Conservation (phyloP, 1,140 invertebrate species). For the Manduca sexta region DNA sequence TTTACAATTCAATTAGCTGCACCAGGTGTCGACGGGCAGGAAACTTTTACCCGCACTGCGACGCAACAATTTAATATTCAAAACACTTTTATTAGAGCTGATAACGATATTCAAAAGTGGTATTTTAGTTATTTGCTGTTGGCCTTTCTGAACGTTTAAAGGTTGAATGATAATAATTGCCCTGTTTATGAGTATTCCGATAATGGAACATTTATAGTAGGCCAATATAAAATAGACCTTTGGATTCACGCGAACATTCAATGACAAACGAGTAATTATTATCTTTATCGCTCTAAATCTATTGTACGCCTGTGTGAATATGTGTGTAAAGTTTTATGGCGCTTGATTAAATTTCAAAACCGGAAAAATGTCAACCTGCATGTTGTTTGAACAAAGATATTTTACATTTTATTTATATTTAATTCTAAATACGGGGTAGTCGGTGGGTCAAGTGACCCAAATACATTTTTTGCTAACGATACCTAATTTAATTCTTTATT, state of each 20-base stretch:
- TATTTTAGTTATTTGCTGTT: constrained; percentile 36
- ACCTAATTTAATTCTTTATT: constrained; percentile 41
- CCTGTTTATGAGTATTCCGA: constrained; percentile 11
- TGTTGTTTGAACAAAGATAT: too few species aligned
- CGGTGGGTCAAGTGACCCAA: not conserved
- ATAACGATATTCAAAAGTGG: constrained; percentile 44
- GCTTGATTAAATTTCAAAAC: too few species aligned
- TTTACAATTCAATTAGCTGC: constrained; percentile 69
- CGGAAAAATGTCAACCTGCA: too few species aligned
- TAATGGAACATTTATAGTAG: constrained; percentile 31
- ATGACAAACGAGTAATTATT: constrained; percentile 3
- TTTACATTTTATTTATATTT: too few species aligned
- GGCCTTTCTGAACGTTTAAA: constrained; percentile 21
- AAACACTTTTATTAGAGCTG: constrained; percentile 43
- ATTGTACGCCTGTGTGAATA: too few species aligned
- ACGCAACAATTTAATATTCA: constrained; percentile 55
- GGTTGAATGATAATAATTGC: constrained; percentile 32
- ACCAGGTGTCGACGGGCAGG: constrained; percentile 57
- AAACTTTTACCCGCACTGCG: constrained; percentile 38
- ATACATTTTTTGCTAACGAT: not conserved
- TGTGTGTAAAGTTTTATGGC: too few species aligned
- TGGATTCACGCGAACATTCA: constrained; percentile 1
- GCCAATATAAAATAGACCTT: constrained; percentile 2
- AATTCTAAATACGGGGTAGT: too few species aligned
- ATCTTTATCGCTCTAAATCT: not conserved